A percentile compares a stretch with the other conserved stretches of the same genome.
Conservation (phyloP, 2,888 invertebrate genomes). For the Andrena flavipes region DNA sequence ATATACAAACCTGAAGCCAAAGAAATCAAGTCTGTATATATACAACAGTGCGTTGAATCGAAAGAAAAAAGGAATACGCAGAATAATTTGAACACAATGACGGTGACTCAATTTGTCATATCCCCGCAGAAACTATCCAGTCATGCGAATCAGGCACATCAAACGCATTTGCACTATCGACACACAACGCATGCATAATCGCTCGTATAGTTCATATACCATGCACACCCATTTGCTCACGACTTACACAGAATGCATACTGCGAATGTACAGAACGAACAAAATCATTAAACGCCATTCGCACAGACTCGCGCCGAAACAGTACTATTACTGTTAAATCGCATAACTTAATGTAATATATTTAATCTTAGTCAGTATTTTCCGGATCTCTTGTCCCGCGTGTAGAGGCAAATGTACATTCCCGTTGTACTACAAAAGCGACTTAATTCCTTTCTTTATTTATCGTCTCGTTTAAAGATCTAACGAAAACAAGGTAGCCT, state of each 20-base stretch:
- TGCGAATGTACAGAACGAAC: slow-evolving; percentile 64
- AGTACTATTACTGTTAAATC: slow-evolving; percentile 56
- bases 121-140: slow-evolving; percentile 28
- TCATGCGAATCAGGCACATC: slow-evolving; percentile 32
- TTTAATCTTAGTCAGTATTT: slow-evolving; percentile 55
- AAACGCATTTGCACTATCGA: slow-evolving; percentile 37
- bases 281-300: slow-evolving; percentile 61
- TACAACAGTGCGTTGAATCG: not conserved
- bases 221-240: slow-evolving; percentile 7
- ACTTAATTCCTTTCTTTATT: slow-evolving; percentile 22
- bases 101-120: slow-evolving; percentile 54
- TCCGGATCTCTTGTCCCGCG: slow-evolving; percentile 54
- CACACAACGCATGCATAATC: slow-evolving; percentile 39
- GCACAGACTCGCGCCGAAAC: slow-evolving; percentile 55
- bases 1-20: not conserved
- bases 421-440: slow-evolving; percentile 43
- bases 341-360: slow-evolving; percentile 69
- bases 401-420: slow-evolving; percentile 56
- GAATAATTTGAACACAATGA: slow-evolving; percentile 39
- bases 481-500: slow-evolving; percentile 47
- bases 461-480: slow-evolving; percentile 17
- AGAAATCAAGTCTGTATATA: not conserved
- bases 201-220: slow-evolving; percentile 5
- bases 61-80: not conserved
- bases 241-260: slow-evolving; percentile 42